These are phyloP conservation scores for Podiceps cristatus DNA, from an alignment of 2,113 vertebrate species.

Conservation along the genomic window DNA sequence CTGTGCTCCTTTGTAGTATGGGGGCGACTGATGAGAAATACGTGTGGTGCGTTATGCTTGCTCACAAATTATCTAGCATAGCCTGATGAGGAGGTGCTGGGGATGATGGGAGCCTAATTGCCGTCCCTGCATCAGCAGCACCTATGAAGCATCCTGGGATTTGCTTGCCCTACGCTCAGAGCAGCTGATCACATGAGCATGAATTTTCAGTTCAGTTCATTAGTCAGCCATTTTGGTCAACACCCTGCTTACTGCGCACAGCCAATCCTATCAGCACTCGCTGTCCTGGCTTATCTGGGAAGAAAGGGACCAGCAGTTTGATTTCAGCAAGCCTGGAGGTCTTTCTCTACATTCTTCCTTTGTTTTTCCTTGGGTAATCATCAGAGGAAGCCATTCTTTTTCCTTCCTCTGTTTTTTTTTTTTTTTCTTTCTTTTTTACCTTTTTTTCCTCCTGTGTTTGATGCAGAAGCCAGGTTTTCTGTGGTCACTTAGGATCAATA, in stretches of 20 bases:
- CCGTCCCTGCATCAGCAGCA: constrained; percentile 77
- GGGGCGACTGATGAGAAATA: background rate
- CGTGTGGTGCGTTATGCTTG: background rate
- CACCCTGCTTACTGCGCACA: constrained; percentile 90
- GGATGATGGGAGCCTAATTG: constrained; percentile 49
- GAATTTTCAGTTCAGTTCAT: constrained; percentile 84
- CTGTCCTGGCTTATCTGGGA: constrained; percentile 63
- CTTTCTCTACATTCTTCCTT: background rate
- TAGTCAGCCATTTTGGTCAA: constrained; percentile 98
- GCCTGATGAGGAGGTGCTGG: constrained; percentile 61
- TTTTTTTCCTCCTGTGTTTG: background rate
- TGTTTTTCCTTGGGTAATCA: background rate
- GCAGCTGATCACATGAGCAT: constrained; percentile 91
- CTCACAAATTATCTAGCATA: constrained; percentile 36
- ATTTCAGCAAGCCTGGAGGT: constrained; percentile 27
- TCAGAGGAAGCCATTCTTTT: background rate
- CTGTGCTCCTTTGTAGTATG: background rate
- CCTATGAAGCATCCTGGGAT: constrained; percentile 80
- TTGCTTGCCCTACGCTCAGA: constrained; percentile 75
- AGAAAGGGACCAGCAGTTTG: constrained; percentile 54
- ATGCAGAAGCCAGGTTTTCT: constrained; percentile 35
- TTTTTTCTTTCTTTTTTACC: background rate
- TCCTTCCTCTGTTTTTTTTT: background rate
- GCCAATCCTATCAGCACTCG: constrained; percentile 80
- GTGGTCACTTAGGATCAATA: constrained; percentile 43